Percentiles rank a stretch among this genome's conserved stretches.
Evolutionary conservation across 2,888 invertebrate species (phyloP).

Genomic region (Euzophera pinguis): DNA sequence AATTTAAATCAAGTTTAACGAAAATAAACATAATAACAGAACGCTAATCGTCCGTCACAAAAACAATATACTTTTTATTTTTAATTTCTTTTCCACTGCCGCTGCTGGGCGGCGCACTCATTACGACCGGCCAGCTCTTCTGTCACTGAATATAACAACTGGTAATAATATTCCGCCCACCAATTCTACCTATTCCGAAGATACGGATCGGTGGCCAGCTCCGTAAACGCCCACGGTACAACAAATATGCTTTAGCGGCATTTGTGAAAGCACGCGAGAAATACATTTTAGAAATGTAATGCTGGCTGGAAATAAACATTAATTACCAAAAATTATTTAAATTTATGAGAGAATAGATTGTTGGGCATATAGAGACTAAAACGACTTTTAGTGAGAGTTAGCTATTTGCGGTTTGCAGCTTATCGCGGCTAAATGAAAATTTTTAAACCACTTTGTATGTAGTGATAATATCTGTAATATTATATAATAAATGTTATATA

Average conservation of each 20-base stretch:
- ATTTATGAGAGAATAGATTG: neutral
- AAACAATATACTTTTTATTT: conserved; percentile 10
- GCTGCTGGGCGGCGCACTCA: conserved; percentile 53
- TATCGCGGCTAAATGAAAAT: no score
- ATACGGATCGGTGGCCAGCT: conserved; percentile 69
- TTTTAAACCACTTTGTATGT: no score
- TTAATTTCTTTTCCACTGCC: conserved; percentile 28
- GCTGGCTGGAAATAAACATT: neutral
- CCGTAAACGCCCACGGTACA: conserved; percentile 52
- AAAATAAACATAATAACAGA: neutral
- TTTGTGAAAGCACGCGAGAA: conserved; percentile 32
- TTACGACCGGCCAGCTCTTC: conserved; percentile 43
- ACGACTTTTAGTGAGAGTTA: no score
- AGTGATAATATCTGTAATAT: no score
- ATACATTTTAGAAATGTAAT: neutral
- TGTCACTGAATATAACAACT: conserved; percentile 61
- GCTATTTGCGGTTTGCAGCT: no score
- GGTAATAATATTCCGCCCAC: conserved; percentile 75
- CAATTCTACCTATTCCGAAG: conserved; percentile 68
- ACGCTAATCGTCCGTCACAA: conserved; percentile 8
- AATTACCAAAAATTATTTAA: neutral
- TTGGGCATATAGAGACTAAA: no score
- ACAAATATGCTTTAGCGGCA: conserved; percentile 46
- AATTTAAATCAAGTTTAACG: neutral
- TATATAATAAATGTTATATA: no score